Percentiles rank a stretch among this genome's conserved stretches.
Evolutionary conservation across 2,888 invertebrate species (phyloP).

Genomic region (Drosophila prolongata): DNA sequence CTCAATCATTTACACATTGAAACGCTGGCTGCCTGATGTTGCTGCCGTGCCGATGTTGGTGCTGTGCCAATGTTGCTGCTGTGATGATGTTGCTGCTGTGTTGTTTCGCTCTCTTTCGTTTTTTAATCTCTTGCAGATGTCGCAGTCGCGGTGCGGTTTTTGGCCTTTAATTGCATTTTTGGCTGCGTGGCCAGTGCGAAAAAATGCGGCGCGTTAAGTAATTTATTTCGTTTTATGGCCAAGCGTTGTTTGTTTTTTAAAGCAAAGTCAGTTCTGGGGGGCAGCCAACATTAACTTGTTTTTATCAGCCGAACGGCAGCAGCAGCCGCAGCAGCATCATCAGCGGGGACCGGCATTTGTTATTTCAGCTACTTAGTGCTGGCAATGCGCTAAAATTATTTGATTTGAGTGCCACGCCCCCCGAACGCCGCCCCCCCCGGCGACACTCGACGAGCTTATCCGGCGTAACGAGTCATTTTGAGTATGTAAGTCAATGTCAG

Average conservation of each 20-base stretch:
- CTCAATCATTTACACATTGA: constrained; percentile 47
- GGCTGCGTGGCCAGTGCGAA: constrained; percentile 47
- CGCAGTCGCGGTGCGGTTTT: constrained; percentile 49
- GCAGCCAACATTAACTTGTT: constrained; percentile 37
- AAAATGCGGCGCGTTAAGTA: constrained; percentile 59
- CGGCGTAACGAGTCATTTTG: constrained; percentile 49
- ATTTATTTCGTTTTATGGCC: constrained; percentile 61
- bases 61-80: constrained; percentile 9
- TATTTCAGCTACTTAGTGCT: constrained; percentile 52
- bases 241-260: constrained; percentile 34
- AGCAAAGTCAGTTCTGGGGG: constrained; percentile 14
- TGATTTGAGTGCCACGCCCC: constrained; percentile 48
- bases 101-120: constrained; percentile 19
- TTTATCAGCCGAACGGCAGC: constrained; percentile 22
- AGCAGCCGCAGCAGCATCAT: constrained; percentile 6
- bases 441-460: constrained; percentile 7
- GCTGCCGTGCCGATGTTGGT: constrained; percentile 6
- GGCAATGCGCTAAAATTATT: constrained; percentile 54
- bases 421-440: neutral
- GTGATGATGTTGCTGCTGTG: constrained; percentile 10
- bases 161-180: constrained; percentile 61
- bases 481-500: constrained; percentile 72
- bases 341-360: constrained; percentile 37
- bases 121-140: constrained; percentile 61
- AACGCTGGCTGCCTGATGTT: constrained; percentile 25